Percentiles rank a stretch among this genome's conserved stretches.
These are phyloP conservation scores for Marmota flaviventris DNA, from an alignment of 2,113 vertebrate species.

Conservation along the genomic window DNA sequence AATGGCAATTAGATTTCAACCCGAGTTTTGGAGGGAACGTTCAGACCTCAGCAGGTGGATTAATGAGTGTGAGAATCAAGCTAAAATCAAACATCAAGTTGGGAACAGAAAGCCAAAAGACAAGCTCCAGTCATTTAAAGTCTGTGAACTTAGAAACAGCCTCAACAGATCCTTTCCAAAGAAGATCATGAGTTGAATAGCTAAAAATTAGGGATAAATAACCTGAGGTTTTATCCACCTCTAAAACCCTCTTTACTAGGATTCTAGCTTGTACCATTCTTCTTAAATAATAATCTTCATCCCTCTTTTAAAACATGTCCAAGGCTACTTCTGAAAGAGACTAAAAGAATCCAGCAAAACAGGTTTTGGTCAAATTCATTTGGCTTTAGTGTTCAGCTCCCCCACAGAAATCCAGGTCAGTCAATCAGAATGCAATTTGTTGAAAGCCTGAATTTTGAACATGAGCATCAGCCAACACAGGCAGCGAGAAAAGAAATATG, in stretches of 20 bases:
- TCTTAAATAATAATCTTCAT: slow-evolving; percentile 53
- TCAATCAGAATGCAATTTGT: slow-evolving; percentile 75
- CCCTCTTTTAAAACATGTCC: slow-evolving; percentile 38
- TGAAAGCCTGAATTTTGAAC: slow-evolving; percentile 70
- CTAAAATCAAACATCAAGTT: slow-evolving; percentile 4
- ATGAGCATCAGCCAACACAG: slow-evolving; percentile 53
- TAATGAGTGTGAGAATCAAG: not conserved
- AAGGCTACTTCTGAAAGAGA: slow-evolving; percentile 54
- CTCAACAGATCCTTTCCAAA: not conserved
- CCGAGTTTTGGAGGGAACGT: not conserved
- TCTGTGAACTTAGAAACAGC: slow-evolving; percentile 23
- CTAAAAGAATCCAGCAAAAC: slow-evolving; percentile 33
- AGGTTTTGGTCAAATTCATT: slow-evolving; percentile 66
- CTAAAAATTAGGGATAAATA: slow-evolving; percentile 24
- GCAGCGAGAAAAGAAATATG: slow-evolving; percentile 26
- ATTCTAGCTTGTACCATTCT: slow-evolving; percentile 55
- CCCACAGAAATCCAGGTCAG: slow-evolving; percentile 72
- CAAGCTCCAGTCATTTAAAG: slow-evolving; percentile 1
- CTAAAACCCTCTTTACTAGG: not conserved
- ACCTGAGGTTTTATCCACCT: not conserved
- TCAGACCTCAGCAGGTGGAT: not conserved
- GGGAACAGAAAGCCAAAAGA: slow-evolving; percentile 44
- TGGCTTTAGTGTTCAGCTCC: slow-evolving; percentile 41
- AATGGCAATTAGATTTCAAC: not conserved
- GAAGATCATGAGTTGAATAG: not conserved